phyloP scores from a whole-genome alignment of 2,113 vertebrate species.

The Labrus mixtus region DNA sequence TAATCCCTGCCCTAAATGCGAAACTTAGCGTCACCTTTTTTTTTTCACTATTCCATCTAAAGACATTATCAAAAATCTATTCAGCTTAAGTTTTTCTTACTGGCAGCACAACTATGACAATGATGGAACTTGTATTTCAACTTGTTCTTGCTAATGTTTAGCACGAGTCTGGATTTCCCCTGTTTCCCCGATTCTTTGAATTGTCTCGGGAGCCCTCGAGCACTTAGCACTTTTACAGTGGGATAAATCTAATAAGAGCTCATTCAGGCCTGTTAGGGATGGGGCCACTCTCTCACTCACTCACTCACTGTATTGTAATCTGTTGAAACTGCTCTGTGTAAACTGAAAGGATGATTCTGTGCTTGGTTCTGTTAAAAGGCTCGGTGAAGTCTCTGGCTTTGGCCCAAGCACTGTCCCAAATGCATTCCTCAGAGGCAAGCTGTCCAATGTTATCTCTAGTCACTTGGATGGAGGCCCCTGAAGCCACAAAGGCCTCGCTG shows the following conservation, averaged over 20 bases:
- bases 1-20: too few species aligned
- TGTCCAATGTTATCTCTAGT: conserved; percentile 76
- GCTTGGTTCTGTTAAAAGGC: conserved; percentile 48
- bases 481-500: conserved; percentile 77
- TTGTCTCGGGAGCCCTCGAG: conserved; percentile 5
- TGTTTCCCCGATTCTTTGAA: background rate
- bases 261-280: background rate
- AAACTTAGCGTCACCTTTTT: too few species aligned
- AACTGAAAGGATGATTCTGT: conserved; percentile 42
- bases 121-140: too few species aligned
- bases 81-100: too few species aligned
- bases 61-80: too few species aligned
- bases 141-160: background rate
- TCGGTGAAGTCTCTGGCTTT: conserved; percentile 55
- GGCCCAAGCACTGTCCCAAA: conserved; percentile 51
- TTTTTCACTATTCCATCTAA: too few species aligned
- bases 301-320: conserved; percentile 12
- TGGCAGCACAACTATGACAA: too few species aligned
- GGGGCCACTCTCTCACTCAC: background rate
- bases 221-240: conserved; percentile 27
- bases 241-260: conserved; percentile 28
- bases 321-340: conserved; percentile 9
- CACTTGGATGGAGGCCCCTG: conserved; percentile 60
- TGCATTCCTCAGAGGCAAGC: conserved; percentile 77
- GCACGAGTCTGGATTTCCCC: conserved; percentile 22